phyloP scores from a whole-genome alignment of 2,113 vertebrate species.

The Xiphias gladius region DNA sequence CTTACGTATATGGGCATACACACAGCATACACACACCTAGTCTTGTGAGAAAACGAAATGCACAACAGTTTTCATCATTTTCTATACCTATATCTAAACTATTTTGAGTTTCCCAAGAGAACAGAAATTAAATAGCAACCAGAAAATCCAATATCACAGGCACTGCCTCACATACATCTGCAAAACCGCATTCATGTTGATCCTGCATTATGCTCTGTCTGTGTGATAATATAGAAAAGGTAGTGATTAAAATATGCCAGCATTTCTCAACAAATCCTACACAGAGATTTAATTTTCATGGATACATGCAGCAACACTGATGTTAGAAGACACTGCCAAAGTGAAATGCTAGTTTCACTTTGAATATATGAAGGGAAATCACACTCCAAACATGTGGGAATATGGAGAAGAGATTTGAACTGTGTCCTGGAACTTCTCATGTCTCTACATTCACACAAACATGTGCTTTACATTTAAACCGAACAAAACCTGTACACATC shows the following conservation, averaged over 20 bases:
- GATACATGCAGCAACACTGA: constrained; percentile 11
- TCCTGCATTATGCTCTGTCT: constrained; percentile 30
- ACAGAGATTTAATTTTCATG: constrained; percentile 58
- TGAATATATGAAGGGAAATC: constrained; percentile 30
- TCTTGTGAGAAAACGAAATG: background rate
- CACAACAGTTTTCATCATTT: constrained; percentile 15
- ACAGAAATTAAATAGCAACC: constrained; percentile 6
- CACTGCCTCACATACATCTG: constrained; percentile 18
- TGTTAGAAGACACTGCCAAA: constrained; percentile 15
- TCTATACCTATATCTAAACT: constrained; percentile 5
- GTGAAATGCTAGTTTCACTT: constrained; percentile 26
- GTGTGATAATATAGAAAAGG: constrained; percentile 18
- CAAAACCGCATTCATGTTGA: constrained; percentile 34
- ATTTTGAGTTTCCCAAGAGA: constrained; percentile 27
- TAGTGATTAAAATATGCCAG: constrained; percentile 49
- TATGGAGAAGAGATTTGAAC: background rate
- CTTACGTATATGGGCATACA: background rate
- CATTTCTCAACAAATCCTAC: constrained; percentile 46
- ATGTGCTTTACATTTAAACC: constrained; percentile 9
- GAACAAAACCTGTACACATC: background rate
- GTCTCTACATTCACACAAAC: background rate
- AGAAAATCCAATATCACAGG: constrained; percentile 46
- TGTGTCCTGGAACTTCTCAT: constrained; percentile 7
- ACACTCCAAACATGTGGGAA: constrained; percentile 4
- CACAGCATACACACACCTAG: constrained; percentile 13